A percentile compares a stretch with the other conserved stretches of the same genome.
Conservation (phyloP, 53 echinoderm and acorn worm genomes). For the Zoroaster sp. region DNA sequence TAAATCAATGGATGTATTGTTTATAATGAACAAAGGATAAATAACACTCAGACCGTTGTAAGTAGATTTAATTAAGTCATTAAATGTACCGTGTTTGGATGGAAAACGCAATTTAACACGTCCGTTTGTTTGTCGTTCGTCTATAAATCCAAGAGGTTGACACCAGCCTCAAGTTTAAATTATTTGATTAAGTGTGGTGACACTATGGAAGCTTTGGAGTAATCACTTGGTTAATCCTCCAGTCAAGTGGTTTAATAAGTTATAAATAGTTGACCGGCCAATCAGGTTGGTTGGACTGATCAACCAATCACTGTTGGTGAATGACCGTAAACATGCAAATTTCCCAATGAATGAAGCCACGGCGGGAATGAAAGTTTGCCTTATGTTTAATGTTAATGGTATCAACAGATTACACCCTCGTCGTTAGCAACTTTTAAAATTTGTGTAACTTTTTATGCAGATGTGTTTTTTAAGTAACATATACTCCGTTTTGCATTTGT, state of each 20-base stretch:
- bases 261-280: not conserved
- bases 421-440: too few relatives aligned
- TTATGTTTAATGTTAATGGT: too few relatives aligned
- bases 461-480: too few relatives aligned
- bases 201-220: too few relatives aligned
- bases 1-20: conserved; percentile 8
- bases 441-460: too few relatives aligned
- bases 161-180: not conserved
- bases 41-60: not conserved
- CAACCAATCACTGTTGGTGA: not conserved
- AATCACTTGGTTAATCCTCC: not conserved
- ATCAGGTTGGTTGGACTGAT: not conserved
- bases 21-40: conserved; percentile 21
- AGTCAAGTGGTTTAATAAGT: not conserved
- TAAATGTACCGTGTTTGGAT: not conserved
- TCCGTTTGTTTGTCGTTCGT: not conserved
- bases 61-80: conserved; percentile 17
- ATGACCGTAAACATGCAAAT: too few relatives aligned
- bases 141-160: not conserved
- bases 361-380: too few relatives aligned
- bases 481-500: too few relatives aligned
- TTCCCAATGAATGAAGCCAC: too few relatives aligned
- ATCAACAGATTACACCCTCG: too few relatives aligned
- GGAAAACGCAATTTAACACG: not conserved
- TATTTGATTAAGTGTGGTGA: not conserved